Base-by-base conservation (phyloP, 2,888 invertebrate species). In the Polyploca ridens region DNA sequence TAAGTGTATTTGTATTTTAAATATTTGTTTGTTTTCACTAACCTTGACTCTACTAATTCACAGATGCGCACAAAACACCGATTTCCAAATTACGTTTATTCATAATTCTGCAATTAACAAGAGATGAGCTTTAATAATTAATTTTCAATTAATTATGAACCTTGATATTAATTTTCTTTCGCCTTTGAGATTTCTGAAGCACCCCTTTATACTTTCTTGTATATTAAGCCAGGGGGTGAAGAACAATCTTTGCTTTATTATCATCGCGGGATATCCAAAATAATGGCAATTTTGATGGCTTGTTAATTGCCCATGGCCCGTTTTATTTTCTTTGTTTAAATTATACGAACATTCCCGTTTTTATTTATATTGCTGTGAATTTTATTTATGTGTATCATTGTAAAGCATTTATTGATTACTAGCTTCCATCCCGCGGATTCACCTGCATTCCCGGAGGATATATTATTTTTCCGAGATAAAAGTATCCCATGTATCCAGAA, bases 71-170 rank as follows among this genome's bases (percentile, higher is more conserved):
- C 7, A 7, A 16, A n/a, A 49, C 7, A 49, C 49, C 7, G n/a
- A 46, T n/a, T 46, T 46, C 46, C 14, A 3, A 46, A 16, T 49
- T 49, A 0, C 16, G 16, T n/a, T 49, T 49, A 49, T 49, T 54
- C 19, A 54, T 54, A 54, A 19, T 54, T 54, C 54, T 54, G n/a
- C 19, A 16, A 54, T 54, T 19, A 19, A 63, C 63, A 49, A 59
- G 60, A 68, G 63, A 70, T 67, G 67, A 62, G 35, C 60, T 41
- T 44, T 69, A 65, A 69, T 74, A 76, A 78, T 76, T 74, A 73
- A 76, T 72, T 71, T 66, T 68, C 74, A 75, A 76, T 76, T 78
- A 79, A 77, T 79, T 76, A 76, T 72, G 67, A 72, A 71, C 68
- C 66, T 60, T 65, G 66, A 63, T 71, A 68, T 70, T 73, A 76